Evolutionary conservation across 2,797 vertebrate genomes (phyloP).

Genomic region (Macroramphosus scolopax): DNA sequence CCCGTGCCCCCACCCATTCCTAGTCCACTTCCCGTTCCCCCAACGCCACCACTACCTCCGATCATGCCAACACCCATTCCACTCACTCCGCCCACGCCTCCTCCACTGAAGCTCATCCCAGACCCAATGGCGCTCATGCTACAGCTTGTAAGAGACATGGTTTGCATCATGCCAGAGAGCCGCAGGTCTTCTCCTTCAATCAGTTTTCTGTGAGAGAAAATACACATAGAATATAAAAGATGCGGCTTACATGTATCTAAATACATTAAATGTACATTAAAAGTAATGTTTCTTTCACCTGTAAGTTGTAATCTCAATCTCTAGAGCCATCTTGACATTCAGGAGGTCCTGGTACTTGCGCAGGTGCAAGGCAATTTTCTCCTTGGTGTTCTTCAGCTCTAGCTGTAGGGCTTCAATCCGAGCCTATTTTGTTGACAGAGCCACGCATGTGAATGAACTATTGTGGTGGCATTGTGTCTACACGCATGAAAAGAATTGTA

Average conservation of each 20-base stretch:
- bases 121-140: conserved; percentile 50
- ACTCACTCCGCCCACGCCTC: conserved; percentile 35
- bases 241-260: neutral
- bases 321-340: conserved; percentile 81
- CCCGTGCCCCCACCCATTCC: conserved; percentile 31
- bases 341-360: conserved; percentile 81
- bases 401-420: conserved; percentile 75
- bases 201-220: conserved; percentile 69
- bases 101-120: conserved; percentile 55
- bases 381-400: conserved; percentile 77
- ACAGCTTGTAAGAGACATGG: conserved; percentile 63
- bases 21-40: conserved; percentile 18
- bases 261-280: no score
- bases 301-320: conserved; percentile 83
- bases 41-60: conserved; percentile 24
- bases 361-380: conserved; percentile 77
- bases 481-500: conserved; percentile 2
- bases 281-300: conserved; percentile 54
- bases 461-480: conserved; percentile 14
- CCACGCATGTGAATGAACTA: conserved; percentile 3
- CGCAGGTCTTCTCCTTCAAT: conserved; percentile 80
- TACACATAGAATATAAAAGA: neutral
- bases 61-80: conserved; percentile 37
- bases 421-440: conserved; percentile 52
- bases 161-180: conserved; percentile 68